Base-by-base conservation (phyloP, 1,140 invertebrate species). In the Penaeus chinensis region DNA sequence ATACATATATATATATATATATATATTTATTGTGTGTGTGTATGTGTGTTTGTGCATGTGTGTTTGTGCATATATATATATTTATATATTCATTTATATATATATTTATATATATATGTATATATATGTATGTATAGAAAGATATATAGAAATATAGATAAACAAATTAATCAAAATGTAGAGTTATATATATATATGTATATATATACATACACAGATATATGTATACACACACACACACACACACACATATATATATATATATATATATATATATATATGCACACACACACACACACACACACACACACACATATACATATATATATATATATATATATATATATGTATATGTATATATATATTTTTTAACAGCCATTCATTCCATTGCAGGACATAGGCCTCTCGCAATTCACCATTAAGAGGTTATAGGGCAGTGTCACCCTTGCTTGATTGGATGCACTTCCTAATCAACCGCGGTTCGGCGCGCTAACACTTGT, bases 1-100 rank as follows among this genome's bases (percentile, higher is more conserved):
- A 69, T 69, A 69, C 18, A 69, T 69, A 69, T 69, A 69, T 69
- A 69, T 69, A 69, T 69, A 69, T 69, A 69, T 69, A 69, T 69
- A 69, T 69, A 69, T 69, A 69, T 69, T 8, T 69, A 69, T 8
- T 69, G 18, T 71, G 19, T 71, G 13, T 71, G 13, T 71, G 13
- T 71, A 2, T 71, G 13, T 71, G 13, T 32, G 13, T 71, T 0
- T 71, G 13, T 71, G 2, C 3, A n/a, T 71, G 13, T 71, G 18
- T 71, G 18, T 71, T 0, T 71, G 18, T 71, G 18, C 18, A 18
- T 69, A 11, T 69, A 18, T 69, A 18, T 20, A 11, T 69, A 18
- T 69, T 0, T 69, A 18, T 69, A 11, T 69, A 18, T 69, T 0
- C 18, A 18, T 69, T 0, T 69, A 18, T 69, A 18, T 69, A 18